Percentiles rank a stretch among this genome's conserved stretches.
These are phyloP conservation scores for Phyllotis vaccarum DNA, from an alignment of 2,797 vertebrate species.

Conservation along the genomic window DNA sequence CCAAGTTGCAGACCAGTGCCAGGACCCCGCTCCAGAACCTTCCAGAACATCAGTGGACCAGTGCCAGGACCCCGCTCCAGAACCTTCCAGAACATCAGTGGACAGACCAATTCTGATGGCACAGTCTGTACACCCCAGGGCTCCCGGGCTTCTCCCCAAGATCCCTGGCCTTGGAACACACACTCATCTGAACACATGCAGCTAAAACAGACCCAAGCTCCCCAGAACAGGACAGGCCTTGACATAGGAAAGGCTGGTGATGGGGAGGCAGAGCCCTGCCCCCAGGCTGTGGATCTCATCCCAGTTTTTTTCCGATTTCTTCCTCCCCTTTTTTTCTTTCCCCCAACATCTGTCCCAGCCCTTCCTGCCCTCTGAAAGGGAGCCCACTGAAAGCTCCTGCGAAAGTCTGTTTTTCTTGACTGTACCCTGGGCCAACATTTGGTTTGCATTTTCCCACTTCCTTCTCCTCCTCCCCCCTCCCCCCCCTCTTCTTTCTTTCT, in stretches of 20 bases:
- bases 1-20: neutral
- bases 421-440: constrained; percentile 90
- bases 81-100: neutral
- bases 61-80: neutral
- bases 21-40: neutral
- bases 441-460: constrained; percentile 86
- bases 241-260: constrained; percentile 7
- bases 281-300: constrained; percentile 54
- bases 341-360: constrained; percentile 83
- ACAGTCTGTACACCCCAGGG: neutral
- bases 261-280: constrained; percentile 63
- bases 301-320: constrained; percentile 49
- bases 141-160: neutral
- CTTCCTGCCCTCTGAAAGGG: constrained; percentile 80
- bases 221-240: constrained; percentile 47
- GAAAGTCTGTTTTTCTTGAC: constrained; percentile 86
- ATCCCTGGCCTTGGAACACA: neutral
- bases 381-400: constrained; percentile 76
- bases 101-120: neutral
- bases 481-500: constrained; percentile 60
- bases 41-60: neutral
- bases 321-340: constrained; percentile 74
- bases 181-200: constrained; percentile 34
- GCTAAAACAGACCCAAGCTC: neutral
- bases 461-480: constrained; percentile 73